Evolutionary conservation across 2,888 invertebrate genomes (phyloP).

Genomic region (Choristoneura rosaceana): DNA sequence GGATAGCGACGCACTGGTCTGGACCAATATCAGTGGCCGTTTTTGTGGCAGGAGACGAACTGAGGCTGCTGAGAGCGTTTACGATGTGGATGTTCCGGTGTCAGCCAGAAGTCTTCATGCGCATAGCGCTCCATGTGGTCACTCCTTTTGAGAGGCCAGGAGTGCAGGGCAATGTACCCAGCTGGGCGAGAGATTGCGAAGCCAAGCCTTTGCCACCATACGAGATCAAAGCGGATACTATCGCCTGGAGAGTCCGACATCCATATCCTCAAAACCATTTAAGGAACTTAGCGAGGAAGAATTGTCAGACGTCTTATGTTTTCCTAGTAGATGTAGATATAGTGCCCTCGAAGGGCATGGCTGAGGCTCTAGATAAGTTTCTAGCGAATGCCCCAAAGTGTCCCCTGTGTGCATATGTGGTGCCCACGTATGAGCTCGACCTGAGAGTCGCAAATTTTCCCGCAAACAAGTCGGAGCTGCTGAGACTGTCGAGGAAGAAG

Average conservation of each 20-base stretch:
- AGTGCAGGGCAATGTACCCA: slow-evolving; percentile 87
- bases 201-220: slow-evolving; percentile 88
- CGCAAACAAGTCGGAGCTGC: slow-evolving; percentile 91
- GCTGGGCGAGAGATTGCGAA: slow-evolving; percentile 87
- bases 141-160: slow-evolving; percentile 87
- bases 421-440: slow-evolving; percentile 96
- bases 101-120: slow-evolving; percentile 89
- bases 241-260: slow-evolving; percentile 90
- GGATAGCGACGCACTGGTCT: slow-evolving; percentile 93
- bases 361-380: slow-evolving; percentile 89
- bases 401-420: slow-evolving; percentile 92
- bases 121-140: slow-evolving; percentile 91
- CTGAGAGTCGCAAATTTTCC: slow-evolving; percentile 91
- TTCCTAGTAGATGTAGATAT: slow-evolving; percentile 96
- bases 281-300: slow-evolving; percentile 93
- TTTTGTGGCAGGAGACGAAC: slow-evolving; percentile 92
- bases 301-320: slow-evolving; percentile 92
- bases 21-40: slow-evolving; percentile 94
- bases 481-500: slow-evolving; percentile 91
- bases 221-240: slow-evolving; percentile 86
- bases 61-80: slow-evolving; percentile 89
- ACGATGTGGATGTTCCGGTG: slow-evolving; percentile 91
- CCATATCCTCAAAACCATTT: slow-evolving; percentile 96
- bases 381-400: slow-evolving; percentile 85
- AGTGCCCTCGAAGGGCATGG: slow-evolving; percentile 91